Evolutionary conservation across 2,888 invertebrate genomes (phyloP), one percentile per base, ranked within the genome.

Genomic region (Drosophila koepferae): DNA sequence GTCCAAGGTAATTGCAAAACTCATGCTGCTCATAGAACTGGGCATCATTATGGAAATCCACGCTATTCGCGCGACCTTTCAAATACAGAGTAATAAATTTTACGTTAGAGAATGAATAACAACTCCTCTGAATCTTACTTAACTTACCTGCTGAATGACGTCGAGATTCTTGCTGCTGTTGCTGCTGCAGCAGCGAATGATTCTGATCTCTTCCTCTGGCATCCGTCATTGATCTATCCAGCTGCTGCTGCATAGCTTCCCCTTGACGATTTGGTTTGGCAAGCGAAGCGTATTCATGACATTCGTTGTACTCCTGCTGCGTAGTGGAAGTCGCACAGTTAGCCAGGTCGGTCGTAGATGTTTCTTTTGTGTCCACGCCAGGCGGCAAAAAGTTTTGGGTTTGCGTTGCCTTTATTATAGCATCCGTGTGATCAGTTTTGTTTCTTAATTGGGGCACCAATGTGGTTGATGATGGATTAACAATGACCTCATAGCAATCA

Each of bases 1-100:
- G 83, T 0, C 93, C 93, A 20, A 93, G 77, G 68, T 93, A 93
- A 70, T 91, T 93, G 74, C 92, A 93, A 65, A 93, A 93, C 66
- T 93, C 93, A 46, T 93, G 92, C 64, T 93, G 93, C 67, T 92
- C 84, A 74, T 90, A 90, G 43, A 89, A 81, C 61, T 81, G 75
- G 1, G 58, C 62, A 28, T 82, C 68, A 6, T 67, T 68, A 6
- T 71, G 79, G 23, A 61, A 72, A 7, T 73, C 70, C 34, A 55
- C 12, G 18, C 65, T 58, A 18, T 20, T 46, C 12, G 43, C 23
- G 2, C 40, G 64, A 12, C 46, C 79, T 78, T 28, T 18, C 9
- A 28, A 7, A 58, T 6, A 49, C 3, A 40, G 7, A 55, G 5
- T 3, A 6, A 41, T n/a, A 28, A 28, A 41, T 55, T 31, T 28